Percentiles rank a stretch among this genome's conserved stretches.
phyloP scores from a whole-genome alignment of 2,797 vertebrate species.

The Anabas testudineus region DNA sequence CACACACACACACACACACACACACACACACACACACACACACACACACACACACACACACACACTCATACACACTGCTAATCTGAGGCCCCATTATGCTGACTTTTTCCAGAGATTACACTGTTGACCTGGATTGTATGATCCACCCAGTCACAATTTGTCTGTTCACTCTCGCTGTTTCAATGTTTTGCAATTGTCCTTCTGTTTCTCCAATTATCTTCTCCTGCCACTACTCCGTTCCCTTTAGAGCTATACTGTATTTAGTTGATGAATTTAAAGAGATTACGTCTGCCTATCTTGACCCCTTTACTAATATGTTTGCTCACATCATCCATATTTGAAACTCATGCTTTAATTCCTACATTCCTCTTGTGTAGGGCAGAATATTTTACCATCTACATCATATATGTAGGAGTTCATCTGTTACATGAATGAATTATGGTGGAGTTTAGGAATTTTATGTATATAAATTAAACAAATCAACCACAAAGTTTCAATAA shows the following conservation, averaged over 20 bases:
- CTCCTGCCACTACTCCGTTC: background rate
- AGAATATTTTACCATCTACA: too few species aligned
- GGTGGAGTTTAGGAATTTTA: too few species aligned
- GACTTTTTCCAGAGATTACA: conserved; percentile 58
- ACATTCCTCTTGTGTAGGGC: too few species aligned
- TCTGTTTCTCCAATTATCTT: background rate
- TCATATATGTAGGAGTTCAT: too few species aligned
- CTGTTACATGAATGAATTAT: too few species aligned
- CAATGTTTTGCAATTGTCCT: too few species aligned
- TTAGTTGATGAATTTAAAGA: background rate
- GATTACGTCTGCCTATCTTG: background rate
- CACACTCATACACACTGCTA: conserved; percentile 38
- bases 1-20: conserved; percentile 40
- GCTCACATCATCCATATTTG: background rate
- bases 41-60: conserved; percentile 38
- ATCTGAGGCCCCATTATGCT: conserved; percentile 57
- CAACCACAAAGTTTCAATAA: too few species aligned
- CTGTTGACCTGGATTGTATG: conserved; percentile 47
- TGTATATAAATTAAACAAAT: too few species aligned
- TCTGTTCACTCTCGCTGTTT: background rate
- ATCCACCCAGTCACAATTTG: conserved; percentile 28
- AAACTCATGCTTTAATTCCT: too few species aligned
- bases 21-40: conserved; percentile 42
- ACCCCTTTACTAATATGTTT: background rate
- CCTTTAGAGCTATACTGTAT: background rate